Base-by-base conservation (phyloP, 2,113 vertebrate genomes). In the Todiramphus saurophagus region DNA sequence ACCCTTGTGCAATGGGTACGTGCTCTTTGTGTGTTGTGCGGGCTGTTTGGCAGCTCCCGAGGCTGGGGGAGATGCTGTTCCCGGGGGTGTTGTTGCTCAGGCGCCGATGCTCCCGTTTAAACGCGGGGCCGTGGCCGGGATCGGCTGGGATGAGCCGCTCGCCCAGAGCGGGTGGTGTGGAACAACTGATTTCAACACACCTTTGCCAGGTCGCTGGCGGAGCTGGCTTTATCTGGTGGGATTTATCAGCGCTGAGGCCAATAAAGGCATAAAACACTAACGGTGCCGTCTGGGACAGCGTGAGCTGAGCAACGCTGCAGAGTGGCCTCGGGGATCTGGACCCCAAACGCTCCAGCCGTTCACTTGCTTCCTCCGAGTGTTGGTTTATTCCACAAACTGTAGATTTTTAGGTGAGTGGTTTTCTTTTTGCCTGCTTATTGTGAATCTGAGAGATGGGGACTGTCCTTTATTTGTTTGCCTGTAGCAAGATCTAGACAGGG, bases 381-480 rank as follows among this genome's bases (percentile, higher is more conserved):
- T 3, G 9, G 5, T 80, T 91, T 66, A 7, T 90, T 35, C 80
- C 24, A 3, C 59, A 20, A 9, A 8, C 20, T 3, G 8, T 83
- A 25, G 75, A 5, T 82, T 83, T 83, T 72, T 62, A 3, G 83
- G 80, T 66, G 90, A 93, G 79, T 43, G 64, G 7, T 76, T 79
- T 44, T 24, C 21, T 13, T 73, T 66, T 20, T 27, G 41, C 75
- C 46, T 56, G 44, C 15, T 41, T 13, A 0, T 5, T 5, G 18
- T 12, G 63, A 25, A 19, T 8, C 28, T 30, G 41, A 1, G 3
- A 56, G 68, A 20, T 0, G 1, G 37, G 62, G 35, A 3, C 4
- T 1, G 48, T 17, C 62, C 18, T 27, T 11, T 7, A 13, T 44
- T 20, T 30, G 41, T 37, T 64, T 0, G 0, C 58, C 37, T 20